Percentiles rank a stretch among this genome's conserved stretches.
Evolutionary conservation across 2,113 vertebrate species (phyloP).

Genomic region (Thamnaconus septentrionalis): DNA sequence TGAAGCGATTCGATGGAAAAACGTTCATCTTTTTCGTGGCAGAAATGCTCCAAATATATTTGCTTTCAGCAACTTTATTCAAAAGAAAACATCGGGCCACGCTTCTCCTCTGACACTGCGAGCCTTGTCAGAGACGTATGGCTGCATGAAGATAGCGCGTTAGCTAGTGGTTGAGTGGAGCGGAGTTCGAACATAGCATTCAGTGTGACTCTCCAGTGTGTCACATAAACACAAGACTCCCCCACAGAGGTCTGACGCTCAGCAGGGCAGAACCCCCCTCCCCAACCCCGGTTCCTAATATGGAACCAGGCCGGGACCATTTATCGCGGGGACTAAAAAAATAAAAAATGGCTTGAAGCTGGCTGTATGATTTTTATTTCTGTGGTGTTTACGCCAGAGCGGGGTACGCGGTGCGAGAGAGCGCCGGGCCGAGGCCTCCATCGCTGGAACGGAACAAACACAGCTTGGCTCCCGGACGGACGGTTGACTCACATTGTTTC

Average conservation of each 20-base stretch:
- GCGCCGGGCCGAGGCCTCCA: slow-evolving; percentile 1
- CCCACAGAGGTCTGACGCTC: slow-evolving; percentile 13
- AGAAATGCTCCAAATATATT: too few species aligned
- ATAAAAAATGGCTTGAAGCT: slow-evolving; percentile 26
- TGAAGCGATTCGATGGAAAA: too few species aligned
- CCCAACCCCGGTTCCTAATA: slow-evolving; percentile 46
- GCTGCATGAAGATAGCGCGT: too few species aligned
- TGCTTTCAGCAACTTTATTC: too few species aligned
- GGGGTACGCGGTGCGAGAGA: slow-evolving; percentile 2
- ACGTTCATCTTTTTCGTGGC: too few species aligned
- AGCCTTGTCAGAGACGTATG: too few species aligned
- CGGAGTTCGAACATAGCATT: slow-evolving; percentile 5
- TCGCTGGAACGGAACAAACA: background rate
- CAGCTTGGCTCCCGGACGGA: slow-evolving; percentile 40
- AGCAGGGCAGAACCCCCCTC: slow-evolving; percentile 14
- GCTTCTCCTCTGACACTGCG: too few species aligned
- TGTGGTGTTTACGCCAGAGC: slow-evolving; percentile 36
- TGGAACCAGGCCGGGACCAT: slow-evolving; percentile 34
- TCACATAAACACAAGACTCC: slow-evolving; percentile 61
- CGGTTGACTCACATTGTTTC: slow-evolving; percentile 43
- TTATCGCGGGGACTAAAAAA: slow-evolving; percentile 42
- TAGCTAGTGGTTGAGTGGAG: too few species aligned
- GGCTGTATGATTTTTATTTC: slow-evolving; percentile 20
- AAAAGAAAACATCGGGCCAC: too few species aligned
- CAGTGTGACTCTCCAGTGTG: slow-evolving; percentile 40